Percentiles rank a stretch among this genome's conserved stretches.
Conservation (phyloP, 1,140 invertebrate species). For the Aporrectodea caliginosa region DNA sequence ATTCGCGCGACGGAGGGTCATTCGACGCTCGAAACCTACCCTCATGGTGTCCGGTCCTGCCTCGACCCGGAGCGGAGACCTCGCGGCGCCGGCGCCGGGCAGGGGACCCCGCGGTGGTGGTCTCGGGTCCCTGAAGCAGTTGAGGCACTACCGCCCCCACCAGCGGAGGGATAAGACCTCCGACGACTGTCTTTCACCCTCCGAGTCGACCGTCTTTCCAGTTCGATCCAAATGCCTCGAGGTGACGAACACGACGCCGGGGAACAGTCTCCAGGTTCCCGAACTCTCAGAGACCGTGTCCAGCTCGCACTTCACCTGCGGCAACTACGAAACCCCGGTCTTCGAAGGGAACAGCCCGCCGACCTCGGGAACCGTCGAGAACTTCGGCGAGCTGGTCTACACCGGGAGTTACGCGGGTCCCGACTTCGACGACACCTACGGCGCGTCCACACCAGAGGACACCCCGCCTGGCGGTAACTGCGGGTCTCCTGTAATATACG, state of each 20-base stretch:
- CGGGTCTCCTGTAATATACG: not conserved
- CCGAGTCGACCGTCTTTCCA: not conserved
- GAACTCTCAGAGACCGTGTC: not conserved
- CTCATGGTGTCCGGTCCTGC: not conserved
- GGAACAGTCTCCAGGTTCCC: not conserved
- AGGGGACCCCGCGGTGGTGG: not conserved
- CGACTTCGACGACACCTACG: not conserved
- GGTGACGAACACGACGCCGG: no score
- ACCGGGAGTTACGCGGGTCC: not conserved
- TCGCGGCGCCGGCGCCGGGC: not conserved
- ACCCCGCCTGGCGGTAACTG: not conserved
- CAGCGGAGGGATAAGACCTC: not conserved
- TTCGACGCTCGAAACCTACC: not conserved
- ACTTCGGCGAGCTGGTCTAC: not conserved
- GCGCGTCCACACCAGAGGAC: not conserved
- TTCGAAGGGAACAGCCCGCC: not conserved
- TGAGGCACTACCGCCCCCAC: no score
- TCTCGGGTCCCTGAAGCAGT: no score
- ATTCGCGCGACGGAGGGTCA: slow-evolving; percentile 33
- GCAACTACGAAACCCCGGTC: not conserved
- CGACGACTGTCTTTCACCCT: not conserved
- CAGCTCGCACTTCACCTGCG: not conserved
- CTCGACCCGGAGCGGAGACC: no score
- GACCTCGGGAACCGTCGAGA: not conserved
- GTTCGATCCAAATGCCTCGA: not conserved